These are phyloP conservation scores for Hippopotamus amphibius DNA, from an alignment of 2,113 vertebrate species.

Conservation along the genomic window DNA sequence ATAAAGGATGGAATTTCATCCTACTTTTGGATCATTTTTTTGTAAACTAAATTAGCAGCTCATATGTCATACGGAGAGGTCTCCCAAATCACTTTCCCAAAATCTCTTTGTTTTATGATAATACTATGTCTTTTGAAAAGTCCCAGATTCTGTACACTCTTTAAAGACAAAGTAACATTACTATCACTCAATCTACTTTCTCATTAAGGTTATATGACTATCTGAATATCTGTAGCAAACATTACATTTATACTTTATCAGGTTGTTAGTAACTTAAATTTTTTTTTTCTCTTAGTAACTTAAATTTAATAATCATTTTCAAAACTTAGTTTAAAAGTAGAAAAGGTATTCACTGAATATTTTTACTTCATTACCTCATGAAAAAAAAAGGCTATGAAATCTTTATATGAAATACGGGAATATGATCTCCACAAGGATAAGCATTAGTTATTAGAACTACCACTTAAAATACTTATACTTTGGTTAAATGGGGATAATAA, in stretches of 20 bases:
- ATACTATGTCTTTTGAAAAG: not conserved
- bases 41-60: not conserved
- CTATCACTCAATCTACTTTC: not conserved
- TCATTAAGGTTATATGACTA: not conserved
- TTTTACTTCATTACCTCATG: conserved; percentile 47
- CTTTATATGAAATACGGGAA: not conserved
- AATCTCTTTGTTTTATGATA: conserved; percentile 6
- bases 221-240: not conserved
- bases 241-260: conserved; percentile 48
- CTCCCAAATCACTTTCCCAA: not conserved
- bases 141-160: not conserved
- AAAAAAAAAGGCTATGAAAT: not conserved
- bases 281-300: not conserved
- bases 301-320: conserved; percentile 18
- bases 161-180: conserved; percentile 21
- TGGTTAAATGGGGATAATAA: not conserved
- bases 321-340: conserved; percentile 18
- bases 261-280: not conserved
- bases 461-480: conserved; percentile 26
- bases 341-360: not conserved
- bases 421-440: conserved; percentile 12
- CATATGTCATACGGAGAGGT: not conserved
- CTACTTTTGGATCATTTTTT: not conserved
- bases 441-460: not conserved
- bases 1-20: not conserved